Conservation (phyloP, 2,797 vertebrate genomes). For the Muraenolepis orangiensis region DNA sequence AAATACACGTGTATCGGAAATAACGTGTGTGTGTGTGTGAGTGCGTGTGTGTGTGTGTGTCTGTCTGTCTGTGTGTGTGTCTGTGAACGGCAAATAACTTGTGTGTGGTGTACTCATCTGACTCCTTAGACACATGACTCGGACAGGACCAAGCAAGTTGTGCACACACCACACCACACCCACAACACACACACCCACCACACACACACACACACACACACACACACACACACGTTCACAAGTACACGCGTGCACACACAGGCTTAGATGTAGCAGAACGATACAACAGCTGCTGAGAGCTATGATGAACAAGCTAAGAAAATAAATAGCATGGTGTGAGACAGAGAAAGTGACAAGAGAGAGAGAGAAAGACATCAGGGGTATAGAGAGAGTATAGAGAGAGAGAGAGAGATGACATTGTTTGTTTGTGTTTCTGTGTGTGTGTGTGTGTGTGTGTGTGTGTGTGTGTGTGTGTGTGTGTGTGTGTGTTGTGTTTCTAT, state of each 20-base stretch:
- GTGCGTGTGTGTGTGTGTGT: too few relatives aligned
- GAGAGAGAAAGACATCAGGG: neutral
- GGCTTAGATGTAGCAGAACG: neutral
- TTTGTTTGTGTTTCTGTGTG: neutral
- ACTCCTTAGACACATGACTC: neutral
- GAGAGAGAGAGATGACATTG: neutral
- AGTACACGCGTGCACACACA: conserved; percentile 1
- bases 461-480: neutral
- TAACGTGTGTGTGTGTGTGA: neutral
- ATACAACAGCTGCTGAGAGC: neutral
- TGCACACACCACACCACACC: neutral
- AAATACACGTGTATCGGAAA: neutral
- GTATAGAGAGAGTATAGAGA: neutral
- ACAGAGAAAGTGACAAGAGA: neutral
- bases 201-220: conserved; percentile 10
- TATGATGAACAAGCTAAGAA: neutral
- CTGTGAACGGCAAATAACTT: neutral
- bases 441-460: neutral
- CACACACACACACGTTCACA: conserved; percentile 11
- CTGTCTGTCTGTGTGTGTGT: too few relatives aligned
- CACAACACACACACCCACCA: neutral
- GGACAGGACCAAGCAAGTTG: neutral
- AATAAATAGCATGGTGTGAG: neutral
- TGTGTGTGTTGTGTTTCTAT: conserved; percentile 2
- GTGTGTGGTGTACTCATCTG: neutral